Percentiles rank a stretch among this genome's conserved stretches.
Evolutionary conservation across 2,113 vertebrate species (phyloP).

Genomic region (Cyprinodon brontotheroides): DNA sequence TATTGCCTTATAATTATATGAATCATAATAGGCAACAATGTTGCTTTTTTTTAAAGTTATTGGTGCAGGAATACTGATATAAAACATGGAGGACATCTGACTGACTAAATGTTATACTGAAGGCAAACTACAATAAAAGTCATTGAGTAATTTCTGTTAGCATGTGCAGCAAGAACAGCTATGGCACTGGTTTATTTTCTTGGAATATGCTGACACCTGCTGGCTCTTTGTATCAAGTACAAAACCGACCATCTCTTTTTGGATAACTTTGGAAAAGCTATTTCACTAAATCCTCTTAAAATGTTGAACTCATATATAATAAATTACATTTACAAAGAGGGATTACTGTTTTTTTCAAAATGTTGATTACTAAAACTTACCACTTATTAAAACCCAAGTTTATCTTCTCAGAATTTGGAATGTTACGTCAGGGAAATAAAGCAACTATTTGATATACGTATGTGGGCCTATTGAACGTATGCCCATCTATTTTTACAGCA

Average conservation of each 20-base stretch:
- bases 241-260: background rate
- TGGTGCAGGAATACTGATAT: no score
- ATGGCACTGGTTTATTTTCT: constrained; percentile 1
- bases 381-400: background rate
- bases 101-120: no score
- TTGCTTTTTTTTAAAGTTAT: no score
- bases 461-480: no score
- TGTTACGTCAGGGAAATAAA: no score
- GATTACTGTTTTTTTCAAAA: background rate
- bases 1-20: no score
- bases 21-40: no score
- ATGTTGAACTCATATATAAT: background rate
- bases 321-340: background rate
- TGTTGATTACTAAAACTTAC: background rate
- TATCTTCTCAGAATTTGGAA: background rate
- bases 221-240: constrained; percentile 42
- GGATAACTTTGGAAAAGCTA: background rate
- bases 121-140: no score
- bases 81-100: no score
- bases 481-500: no score
- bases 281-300: background rate
- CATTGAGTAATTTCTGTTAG: background rate
- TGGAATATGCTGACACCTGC: constrained; percentile 31
- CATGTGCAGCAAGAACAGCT: background rate
- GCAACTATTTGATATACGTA: no score